phyloP scores from a whole-genome alignment of 2,797 vertebrate genomes.

The Thamnophis elegans region DNA sequence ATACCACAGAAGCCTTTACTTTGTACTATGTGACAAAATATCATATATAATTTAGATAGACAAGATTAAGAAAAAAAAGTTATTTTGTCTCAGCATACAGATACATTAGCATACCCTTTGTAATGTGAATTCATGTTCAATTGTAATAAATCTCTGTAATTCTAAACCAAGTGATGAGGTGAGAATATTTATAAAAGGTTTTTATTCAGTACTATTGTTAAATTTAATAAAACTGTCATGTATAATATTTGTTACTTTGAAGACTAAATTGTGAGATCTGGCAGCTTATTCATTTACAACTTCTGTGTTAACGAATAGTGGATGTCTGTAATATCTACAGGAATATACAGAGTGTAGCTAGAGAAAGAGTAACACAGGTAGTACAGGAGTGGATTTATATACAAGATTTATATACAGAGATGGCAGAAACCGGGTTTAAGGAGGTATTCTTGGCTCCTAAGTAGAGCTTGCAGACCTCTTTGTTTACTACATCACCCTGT shows the following conservation, averaged over 20 bases:
- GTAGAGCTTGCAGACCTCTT: neutral
- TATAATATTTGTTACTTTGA: neutral
- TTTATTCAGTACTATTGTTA: neutral
- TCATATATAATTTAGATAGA: neutral
- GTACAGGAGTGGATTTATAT: neutral
- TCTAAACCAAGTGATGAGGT: conserved; percentile 11
- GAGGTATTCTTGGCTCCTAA: neutral
- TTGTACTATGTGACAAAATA: neutral
- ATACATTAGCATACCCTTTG: neutral
- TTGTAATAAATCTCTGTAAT: conserved; percentile 2
- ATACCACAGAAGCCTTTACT: neutral
- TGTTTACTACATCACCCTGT: neutral
- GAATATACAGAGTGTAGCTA: neutral
- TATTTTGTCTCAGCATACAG: neutral
- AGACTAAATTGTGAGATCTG: neutral
- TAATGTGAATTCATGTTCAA: neutral
- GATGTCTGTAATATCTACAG: neutral
- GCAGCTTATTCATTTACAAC: neutral
- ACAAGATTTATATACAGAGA: neutral
- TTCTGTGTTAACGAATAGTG: neutral
- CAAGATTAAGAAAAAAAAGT: neutral
- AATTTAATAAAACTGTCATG: conserved; percentile 2
- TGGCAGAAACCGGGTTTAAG: neutral
- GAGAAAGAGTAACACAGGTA: neutral
- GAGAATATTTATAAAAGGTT: conserved; percentile 1